These are phyloP conservation scores for Drosophila lacicola DNA, from an alignment of 2,888 invertebrate genomes.

Conservation along the genomic window DNA sequence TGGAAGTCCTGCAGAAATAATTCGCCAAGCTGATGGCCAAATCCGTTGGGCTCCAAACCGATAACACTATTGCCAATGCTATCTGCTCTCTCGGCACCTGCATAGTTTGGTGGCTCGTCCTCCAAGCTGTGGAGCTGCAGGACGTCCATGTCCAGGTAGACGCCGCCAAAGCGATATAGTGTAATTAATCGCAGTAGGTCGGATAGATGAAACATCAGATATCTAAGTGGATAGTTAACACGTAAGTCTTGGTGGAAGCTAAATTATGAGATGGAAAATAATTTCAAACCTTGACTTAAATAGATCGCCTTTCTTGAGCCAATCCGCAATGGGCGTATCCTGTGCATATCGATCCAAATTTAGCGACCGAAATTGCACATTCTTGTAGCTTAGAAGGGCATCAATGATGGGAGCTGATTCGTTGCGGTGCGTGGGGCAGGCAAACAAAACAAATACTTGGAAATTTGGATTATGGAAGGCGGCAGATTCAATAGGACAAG, in stretches of 20 bases:
- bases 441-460: too few relatives aligned
- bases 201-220: constrained; percentile 84
- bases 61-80: constrained; percentile 89
- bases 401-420: too few relatives aligned
- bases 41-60: constrained; percentile 86
- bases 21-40: constrained; percentile 87
- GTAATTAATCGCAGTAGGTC: constrained; percentile 82
- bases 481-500: constrained; percentile 83
- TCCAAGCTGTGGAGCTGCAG: constrained; percentile 87
- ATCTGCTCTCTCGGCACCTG: constrained; percentile 87
- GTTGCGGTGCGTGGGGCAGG: too few relatives aligned
- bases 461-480: constrained; percentile 50
- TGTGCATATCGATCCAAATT: too few relatives aligned
- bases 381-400: too few relatives aligned
- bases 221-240: constrained; percentile 57
- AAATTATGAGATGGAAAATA: not conserved
- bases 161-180: constrained; percentile 91
- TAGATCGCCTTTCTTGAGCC: too few relatives aligned
- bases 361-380: too few relatives aligned
- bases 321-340: too few relatives aligned
- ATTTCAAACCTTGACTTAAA: too few relatives aligned
- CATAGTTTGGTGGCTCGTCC: constrained; percentile 86
- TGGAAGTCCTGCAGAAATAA: constrained; percentile 86
- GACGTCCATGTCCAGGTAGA: constrained; percentile 91
- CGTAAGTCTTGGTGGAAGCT: not conserved